These are phyloP conservation scores for Micropoecilia bifurca DNA, from an alignment of 2,797 vertebrate species.

Conservation along the genomic window DNA sequence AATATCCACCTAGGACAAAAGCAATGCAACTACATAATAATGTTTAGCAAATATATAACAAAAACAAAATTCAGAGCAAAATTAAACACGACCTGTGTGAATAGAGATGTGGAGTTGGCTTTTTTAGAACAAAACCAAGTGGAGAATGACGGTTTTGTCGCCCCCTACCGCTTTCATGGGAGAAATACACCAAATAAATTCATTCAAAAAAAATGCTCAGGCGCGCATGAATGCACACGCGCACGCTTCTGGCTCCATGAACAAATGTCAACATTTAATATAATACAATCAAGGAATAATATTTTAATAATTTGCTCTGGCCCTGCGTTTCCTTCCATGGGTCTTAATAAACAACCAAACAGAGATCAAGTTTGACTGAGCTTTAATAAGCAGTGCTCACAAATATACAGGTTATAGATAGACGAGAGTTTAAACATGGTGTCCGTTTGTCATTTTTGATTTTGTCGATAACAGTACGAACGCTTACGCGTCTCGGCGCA, in stretches of 20 bases:
- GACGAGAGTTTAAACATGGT: slow-evolving; percentile 12
- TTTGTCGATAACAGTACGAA: background rate
- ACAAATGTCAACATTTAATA: background rate
- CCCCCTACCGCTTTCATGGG: slow-evolving; percentile 55
- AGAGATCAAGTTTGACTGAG: slow-evolving; percentile 16
- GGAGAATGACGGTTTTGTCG: slow-evolving; percentile 60
- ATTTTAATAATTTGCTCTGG: background rate
- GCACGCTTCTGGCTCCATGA: background rate
- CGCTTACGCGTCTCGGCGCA: slow-evolving; percentile 17
- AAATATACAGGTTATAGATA: slow-evolving; percentile 8
- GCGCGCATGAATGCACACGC: background rate
- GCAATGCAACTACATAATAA: slow-evolving; percentile 15
- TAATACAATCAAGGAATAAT: too few relatives aligned
- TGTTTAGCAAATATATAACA: background rate
- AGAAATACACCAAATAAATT: slow-evolving; percentile 40
- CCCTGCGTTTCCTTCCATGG: background rate
- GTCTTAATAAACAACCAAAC: slow-evolving; percentile 10
- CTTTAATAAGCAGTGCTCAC: slow-evolving; percentile 3
- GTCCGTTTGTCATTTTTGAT: background rate
- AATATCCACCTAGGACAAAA: slow-evolving; percentile 17
- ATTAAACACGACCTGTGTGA: slow-evolving; percentile 19
- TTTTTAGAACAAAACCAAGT: slow-evolving; percentile 20
- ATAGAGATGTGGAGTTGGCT: slow-evolving; percentile 20
- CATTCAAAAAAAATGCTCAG: slow-evolving; percentile 56
- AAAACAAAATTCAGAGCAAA: slow-evolving; percentile 2